A percentile compares a stretch with the other conserved stretches of the same genome.
These are phyloP conservation scores for Oxycera nigricornis DNA, from an alignment of 2,888 invertebrate genomes.

Conservation along the genomic window DNA sequence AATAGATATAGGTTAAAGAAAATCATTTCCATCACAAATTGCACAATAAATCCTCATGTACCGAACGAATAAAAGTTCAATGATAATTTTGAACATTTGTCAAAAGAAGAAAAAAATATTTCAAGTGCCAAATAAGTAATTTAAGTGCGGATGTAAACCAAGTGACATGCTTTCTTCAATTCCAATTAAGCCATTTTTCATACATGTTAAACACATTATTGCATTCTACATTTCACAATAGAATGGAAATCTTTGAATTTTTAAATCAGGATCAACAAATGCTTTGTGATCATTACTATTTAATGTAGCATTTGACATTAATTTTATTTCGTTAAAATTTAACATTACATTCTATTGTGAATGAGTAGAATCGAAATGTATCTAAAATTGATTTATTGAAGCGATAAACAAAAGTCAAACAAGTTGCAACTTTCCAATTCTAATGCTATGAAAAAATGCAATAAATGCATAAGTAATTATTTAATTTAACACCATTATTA, in stretches of 20 bases:
- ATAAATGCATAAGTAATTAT: neutral
- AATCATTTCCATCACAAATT: too few relatives aligned
- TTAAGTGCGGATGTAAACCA: too few relatives aligned
- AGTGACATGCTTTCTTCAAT: neutral
- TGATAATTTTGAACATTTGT: too few relatives aligned
- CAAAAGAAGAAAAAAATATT: too few relatives aligned
- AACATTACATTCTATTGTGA: neutral
- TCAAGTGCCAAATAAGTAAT: too few relatives aligned
- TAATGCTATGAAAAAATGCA: constrained; percentile 20
- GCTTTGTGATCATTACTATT: too few relatives aligned
- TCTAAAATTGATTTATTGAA: neutral
- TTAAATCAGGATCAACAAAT: too few relatives aligned
- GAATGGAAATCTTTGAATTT: too few relatives aligned
- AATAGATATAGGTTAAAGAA: too few relatives aligned
- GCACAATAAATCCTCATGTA: too few relatives aligned
- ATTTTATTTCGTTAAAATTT: neutral
- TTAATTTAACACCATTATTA: neutral
- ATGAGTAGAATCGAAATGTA: neutral
- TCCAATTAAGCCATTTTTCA: neutral
- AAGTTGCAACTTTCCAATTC: neutral
- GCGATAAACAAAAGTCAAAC: constrained; percentile 40
- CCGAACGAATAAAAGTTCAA: too few relatives aligned
- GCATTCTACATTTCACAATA: neutral
- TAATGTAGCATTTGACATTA: too few relatives aligned
- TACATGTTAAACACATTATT: constrained; percentile 10